These are phyloP conservation scores for Micoletzkya japonica DNA, from an alignment of 2,888 invertebrate genomes.

Conservation along the genomic window DNA sequence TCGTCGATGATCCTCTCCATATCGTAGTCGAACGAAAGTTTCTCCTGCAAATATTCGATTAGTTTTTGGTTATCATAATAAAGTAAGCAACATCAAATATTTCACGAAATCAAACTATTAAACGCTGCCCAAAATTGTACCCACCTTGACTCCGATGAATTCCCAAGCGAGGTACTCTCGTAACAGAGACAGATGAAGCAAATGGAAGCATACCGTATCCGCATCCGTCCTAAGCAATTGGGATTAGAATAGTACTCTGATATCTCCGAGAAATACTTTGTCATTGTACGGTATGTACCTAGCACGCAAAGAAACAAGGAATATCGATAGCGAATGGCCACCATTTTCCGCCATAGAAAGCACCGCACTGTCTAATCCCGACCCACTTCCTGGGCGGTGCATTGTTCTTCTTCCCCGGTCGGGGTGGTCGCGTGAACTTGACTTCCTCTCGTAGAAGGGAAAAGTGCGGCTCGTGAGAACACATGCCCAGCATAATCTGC, in stretches of 20 bases:
- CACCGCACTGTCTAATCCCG: background rate
- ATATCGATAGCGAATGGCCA: background rate
- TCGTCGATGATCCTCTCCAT: conserved; percentile 92
- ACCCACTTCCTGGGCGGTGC: conserved; percentile 27
- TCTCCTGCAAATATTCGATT: conserved; percentile 50
- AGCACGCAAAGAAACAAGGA: background rate
- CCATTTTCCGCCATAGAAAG: background rate
- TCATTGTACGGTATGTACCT: background rate
- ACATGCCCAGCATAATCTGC: conserved; percentile 87
- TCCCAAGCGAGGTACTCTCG: conserved; percentile 90
- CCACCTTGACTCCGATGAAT: conserved; percentile 71
- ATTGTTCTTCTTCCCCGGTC: conserved; percentile 25
- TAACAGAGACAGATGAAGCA: conserved; percentile 87
- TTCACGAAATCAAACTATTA: background rate
- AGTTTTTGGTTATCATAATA: background rate
- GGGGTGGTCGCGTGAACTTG: conserved; percentile 48
- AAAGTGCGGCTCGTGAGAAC: conserved; percentile 93
- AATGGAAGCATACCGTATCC: conserved; percentile 72
- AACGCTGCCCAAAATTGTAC: background rate
- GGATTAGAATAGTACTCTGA: background rate
- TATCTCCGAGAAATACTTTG: background rate
- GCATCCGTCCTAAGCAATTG: conserved; percentile 1
- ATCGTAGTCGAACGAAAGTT: conserved; percentile 77
- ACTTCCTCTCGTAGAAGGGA: conserved; percentile 91
- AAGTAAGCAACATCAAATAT: background rate